These are phyloP conservation scores for Tetrax tetrax DNA, from an alignment of 2,113 vertebrate species.

Conservation along the genomic window DNA sequence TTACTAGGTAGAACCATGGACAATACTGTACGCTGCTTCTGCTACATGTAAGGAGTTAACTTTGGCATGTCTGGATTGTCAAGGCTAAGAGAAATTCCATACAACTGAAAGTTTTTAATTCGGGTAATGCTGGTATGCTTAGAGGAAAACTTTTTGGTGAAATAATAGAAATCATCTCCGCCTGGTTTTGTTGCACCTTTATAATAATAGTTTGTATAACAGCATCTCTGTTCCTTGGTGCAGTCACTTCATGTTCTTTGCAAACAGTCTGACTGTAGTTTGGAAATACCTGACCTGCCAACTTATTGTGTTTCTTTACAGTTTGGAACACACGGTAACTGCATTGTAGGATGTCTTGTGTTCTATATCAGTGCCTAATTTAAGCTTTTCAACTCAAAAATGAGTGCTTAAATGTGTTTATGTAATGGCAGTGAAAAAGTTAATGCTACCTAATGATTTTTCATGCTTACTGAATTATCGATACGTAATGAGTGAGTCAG, in stretches of 20 bases:
- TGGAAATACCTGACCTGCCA: not conserved
- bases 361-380: not conserved
- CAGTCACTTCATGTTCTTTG: fast-evolving
- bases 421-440: not conserved
- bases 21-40: not conserved
- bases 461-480: not conserved
- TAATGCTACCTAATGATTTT: not conserved
- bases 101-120: not conserved
- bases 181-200: not conserved
- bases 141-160: not conserved
- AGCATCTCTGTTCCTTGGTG: not conserved
- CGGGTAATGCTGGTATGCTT: not conserved
- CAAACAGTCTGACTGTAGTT: not conserved
- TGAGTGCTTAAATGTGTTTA: not conserved
- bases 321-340: not conserved
- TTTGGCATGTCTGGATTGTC: not conserved
- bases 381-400: not conserved
- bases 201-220: not conserved
- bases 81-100: not conserved
- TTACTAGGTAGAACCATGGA: not conserved
- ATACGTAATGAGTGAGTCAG: not conserved
- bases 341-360: not conserved
- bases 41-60: not conserved
- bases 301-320: not conserved
- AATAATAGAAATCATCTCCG: not conserved